Evolutionary conservation across 2,888 invertebrate genomes (phyloP).

Genomic region (Stictocephala bisonia): DNA sequence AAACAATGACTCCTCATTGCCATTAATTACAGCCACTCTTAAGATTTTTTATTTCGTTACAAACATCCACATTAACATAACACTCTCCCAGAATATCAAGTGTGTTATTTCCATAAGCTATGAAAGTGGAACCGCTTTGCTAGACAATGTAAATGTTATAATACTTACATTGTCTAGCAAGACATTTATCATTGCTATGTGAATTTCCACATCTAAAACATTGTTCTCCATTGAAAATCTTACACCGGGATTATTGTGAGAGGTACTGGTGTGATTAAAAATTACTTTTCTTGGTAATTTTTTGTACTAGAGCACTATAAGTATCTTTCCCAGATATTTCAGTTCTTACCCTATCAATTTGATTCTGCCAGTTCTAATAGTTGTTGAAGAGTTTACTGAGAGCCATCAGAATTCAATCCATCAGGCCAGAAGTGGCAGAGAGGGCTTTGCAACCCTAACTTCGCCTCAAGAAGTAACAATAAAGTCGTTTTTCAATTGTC

Average conservation of each 20-base stretch:
- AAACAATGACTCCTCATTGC: slow-evolving; percentile 11
- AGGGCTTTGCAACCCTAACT: too few relatives aligned
- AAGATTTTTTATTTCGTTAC: background rate
- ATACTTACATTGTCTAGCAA: background rate
- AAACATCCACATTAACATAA: background rate
- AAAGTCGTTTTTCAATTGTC: too few relatives aligned
- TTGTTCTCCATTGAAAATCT: too few relatives aligned
- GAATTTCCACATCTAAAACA: background rate
- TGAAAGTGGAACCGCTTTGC: background rate
- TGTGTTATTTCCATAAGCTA: slow-evolving; percentile 14
- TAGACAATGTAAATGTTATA: background rate
- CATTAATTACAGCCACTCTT: background rate
- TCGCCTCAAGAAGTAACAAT: too few relatives aligned
- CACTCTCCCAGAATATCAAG: slow-evolving; percentile 1
- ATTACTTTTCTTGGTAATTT: background rate
- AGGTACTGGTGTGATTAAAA: too few relatives aligned
- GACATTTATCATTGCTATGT: background rate
- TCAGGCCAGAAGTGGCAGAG: too few relatives aligned
- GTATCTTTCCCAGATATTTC: too few relatives aligned
- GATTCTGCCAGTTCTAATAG: background rate
- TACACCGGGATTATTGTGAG: too few relatives aligned
- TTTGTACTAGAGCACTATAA: too few relatives aligned
- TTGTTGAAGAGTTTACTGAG: background rate
- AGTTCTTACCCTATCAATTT: background rate
- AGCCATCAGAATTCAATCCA: background rate